Evolutionary conservation across 2,888 invertebrate genomes (phyloP), one percentile per base, ranked within the genome.

Genomic region (Drosophila leonis): DNA sequence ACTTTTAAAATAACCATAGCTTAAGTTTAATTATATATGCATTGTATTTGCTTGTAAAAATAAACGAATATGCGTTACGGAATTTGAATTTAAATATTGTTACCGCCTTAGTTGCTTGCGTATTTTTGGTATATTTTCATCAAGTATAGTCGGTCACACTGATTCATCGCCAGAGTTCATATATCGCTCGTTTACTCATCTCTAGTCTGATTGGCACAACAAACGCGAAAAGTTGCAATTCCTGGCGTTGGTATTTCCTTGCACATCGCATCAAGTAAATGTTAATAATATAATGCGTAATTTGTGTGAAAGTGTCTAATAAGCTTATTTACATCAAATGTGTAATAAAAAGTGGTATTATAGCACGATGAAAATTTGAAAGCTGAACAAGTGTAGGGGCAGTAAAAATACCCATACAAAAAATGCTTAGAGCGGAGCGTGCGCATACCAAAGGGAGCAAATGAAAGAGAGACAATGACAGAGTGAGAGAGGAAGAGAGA

Each of bases 1-100:
- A 92, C 92, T 18, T 90, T 93, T 52, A 92, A 92, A 83, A 90
- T 93, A 39, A 89, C 83, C 8, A 75, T 92, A 56, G 37, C 68
- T 46, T 80, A 79, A 76, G 20, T 27, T 24, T 2, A 6, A 2
- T 41, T 42, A 42, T 4, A 39, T 41, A 15, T 0, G 4, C 9
- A 29, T 31, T 13, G 8, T 13, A 8, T n/a, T 18, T 31, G 8
- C 5, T 15, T 33, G 12, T 24, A 52, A 20, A 42, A 12, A 31
- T 42, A 18, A 31, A 15, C 3, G 10, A 20, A 42, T 15, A 15
- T 24, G 1, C 20, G 0, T 15, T 20, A 24, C 6, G n/a, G 1
- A 31, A 20, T 42, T 56, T 42, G 31, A 42, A 33, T 33, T 55
- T 41, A 5, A 55, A 31, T 31, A 42, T 8, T 18, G 7, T 29